These are phyloP conservation scores for Ochotona curzoniae DNA, from an alignment of 2,113 vertebrate genomes.

Conservation along the genomic window DNA sequence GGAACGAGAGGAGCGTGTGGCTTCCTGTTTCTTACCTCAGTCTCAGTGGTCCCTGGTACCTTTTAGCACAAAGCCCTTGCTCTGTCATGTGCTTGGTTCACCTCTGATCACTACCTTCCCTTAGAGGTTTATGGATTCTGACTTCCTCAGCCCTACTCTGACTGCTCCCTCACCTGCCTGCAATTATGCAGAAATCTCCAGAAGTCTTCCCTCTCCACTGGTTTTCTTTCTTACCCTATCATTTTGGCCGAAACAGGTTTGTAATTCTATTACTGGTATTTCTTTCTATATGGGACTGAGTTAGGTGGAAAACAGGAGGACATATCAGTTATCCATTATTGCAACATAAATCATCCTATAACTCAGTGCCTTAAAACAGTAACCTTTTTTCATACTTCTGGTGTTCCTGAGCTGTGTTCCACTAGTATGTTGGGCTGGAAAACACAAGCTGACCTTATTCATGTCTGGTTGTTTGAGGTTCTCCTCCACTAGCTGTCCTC, in stretches of 20 bases:
- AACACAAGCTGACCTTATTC: not conserved
- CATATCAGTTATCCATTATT: not conserved
- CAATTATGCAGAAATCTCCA: not conserved
- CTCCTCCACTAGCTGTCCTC: not conserved
- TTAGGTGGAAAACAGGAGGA: not conserved
- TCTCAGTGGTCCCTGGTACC: not conserved
- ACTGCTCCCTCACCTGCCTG: not conserved
- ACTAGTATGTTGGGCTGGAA: not conserved
- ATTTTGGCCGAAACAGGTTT: not conserved
- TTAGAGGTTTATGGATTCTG: not conserved
- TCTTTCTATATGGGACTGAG: not conserved
- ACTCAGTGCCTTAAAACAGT: not conserved
- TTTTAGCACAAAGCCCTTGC: not conserved
- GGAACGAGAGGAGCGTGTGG: not conserved
- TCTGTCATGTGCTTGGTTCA: not conserved
- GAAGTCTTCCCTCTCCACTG: not conserved
- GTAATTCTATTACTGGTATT: not conserved
- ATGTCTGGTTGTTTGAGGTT: not conserved
- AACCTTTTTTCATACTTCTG: not conserved
- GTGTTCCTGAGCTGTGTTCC: not conserved
- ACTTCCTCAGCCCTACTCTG: not conserved
- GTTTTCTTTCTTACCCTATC: not conserved
- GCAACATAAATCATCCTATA: not conserved
- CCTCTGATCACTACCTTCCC: not conserved
- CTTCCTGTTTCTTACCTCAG: not conserved